These are phyloP conservation scores for Malthinus flaveolus DNA, from an alignment of 2,888 invertebrate species.

Conservation along the genomic window DNA sequence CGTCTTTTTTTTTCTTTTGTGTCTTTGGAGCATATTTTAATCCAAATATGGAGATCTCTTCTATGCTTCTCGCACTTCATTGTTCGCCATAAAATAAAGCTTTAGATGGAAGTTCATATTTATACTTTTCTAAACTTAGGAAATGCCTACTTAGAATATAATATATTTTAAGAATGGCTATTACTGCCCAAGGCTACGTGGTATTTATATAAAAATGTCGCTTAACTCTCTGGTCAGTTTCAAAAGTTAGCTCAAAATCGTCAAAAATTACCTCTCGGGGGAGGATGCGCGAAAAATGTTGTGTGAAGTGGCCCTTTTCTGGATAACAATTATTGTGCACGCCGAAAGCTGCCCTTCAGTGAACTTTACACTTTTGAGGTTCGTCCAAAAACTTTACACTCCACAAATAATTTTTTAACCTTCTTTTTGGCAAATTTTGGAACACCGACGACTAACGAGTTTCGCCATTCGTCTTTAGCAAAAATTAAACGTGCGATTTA, in stretches of 20 bases:
- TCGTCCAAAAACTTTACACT: too few relatives aligned
- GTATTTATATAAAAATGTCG: slow-evolving; percentile 9
- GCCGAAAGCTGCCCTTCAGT: too few relatives aligned
- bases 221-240: slow-evolving; percentile 1
- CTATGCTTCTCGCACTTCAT: background rate
- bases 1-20: too few relatives aligned
- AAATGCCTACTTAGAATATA: slow-evolving; percentile 4
- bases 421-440: too few relatives aligned
- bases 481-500: too few relatives aligned
- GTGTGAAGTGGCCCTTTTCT: background rate
- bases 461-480: too few relatives aligned
- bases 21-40: too few relatives aligned
- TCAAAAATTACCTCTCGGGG: background rate
- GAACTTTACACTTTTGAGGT: too few relatives aligned
- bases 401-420: too few relatives aligned
- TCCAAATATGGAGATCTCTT: background rate
- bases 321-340: background rate
- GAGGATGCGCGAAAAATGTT: background rate
- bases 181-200: slow-evolving; percentile 4
- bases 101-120: slow-evolving; percentile 1
- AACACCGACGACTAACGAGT: too few relatives aligned
- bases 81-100: background rate
- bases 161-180: slow-evolving; percentile 9
- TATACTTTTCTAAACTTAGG: slow-evolving; percentile 5
- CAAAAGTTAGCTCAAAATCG: background rate